Evolutionary conservation across 2,888 invertebrate genomes (phyloP), one percentile per base, ranked within the genome.

Genomic region (Trilocha varians): DNA sequence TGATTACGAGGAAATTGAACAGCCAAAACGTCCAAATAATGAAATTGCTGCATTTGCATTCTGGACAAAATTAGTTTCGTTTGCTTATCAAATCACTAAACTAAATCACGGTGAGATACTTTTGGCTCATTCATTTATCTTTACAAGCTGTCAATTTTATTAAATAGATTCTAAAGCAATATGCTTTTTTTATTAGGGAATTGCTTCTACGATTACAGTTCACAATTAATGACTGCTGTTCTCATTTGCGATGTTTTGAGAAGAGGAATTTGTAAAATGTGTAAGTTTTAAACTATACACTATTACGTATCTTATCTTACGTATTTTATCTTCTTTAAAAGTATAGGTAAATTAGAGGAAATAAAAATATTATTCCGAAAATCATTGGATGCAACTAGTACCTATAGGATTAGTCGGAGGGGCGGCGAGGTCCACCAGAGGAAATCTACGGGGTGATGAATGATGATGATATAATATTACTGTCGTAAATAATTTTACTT

Each of bases 171-270:
- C 40, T 34, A 43, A 18, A 32, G 39, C 13, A 18, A 6, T 13
- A 25, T n/a, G 9, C 9, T 14, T 11, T 8, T 18, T 47, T 45
- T 62, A 57, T 2, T 58, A 84, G 84, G 84, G 5, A 83, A 82
- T 52, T 83, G 80, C 47, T 84, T 78, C 48, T 67, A 68, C 49
- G 82, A 84, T 48, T 83, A 73, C 45, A 77, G 82, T 38, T 74
- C 78, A 8, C 84, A 84, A 51, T 62, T 85, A 33, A 45, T 83
- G 50, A 76, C 78, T 5, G 83, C 77, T 1, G 75, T 85, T 34
- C 57, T 85, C 13, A 74, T 73, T 37, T 83, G 75, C 47, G 84
- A 85, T 45, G 69, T 79, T n/a, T 50, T 85, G 33, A 66, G 82
- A 5, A 62, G 65, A 50, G 75, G 82, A n/a, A 55, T 83, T 40